Evolutionary conservation across 2,797 vertebrate genomes (phyloP), one percentile per base, ranked within the genome.

Genomic region (Dermochelys coriacea): DNA sequence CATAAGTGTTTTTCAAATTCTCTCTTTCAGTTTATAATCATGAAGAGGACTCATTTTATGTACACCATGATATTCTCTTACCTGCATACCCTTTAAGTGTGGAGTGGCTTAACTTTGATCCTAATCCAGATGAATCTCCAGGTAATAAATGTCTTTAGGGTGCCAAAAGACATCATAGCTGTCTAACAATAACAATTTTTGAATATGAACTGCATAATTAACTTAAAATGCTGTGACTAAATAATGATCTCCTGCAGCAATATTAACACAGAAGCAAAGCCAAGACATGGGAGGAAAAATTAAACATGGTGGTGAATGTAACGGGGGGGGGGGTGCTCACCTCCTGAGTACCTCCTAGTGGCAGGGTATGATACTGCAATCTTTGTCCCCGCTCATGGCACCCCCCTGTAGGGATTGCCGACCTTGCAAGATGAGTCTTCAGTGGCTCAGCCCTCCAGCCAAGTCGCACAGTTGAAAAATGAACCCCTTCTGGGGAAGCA

Each of bases 31-130:
- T 99, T 89, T 99, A 99, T 96, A 99, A 99, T 95, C 98, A 99
- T 1, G 99, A 99, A 86, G 99, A 99, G 95, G 98, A 99, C 57
- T 99, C 99, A 5, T 98, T 99, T 87, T 99, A 99, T 52, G 98
- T 99, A 2, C 99, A 99, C 97, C 99, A 99, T 80, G 99, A 99
- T 87, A 98, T 99, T 49, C 97, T 99, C 89, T 97, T 99, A 93
- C 99, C 99, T 54, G 99, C 99, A 2, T 99, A 99, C 94, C 99
- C 99, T 6, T 98, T 99, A 41, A 99, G 99, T 97, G 97, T 99
- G 75, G 99, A 99, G 93, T 99, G 99, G 99, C 97, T 99, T 51
- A 99, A 99, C 97, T 99, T 99, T 98, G 99, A 99, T 97, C 99
- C 99, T n/a, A 99, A 89, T 92, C 99, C 99, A 2, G 98, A 98